Evolutionary conservation across 2,888 invertebrate species (phyloP).

Genomic region (Endotricha flammealis): DNA sequence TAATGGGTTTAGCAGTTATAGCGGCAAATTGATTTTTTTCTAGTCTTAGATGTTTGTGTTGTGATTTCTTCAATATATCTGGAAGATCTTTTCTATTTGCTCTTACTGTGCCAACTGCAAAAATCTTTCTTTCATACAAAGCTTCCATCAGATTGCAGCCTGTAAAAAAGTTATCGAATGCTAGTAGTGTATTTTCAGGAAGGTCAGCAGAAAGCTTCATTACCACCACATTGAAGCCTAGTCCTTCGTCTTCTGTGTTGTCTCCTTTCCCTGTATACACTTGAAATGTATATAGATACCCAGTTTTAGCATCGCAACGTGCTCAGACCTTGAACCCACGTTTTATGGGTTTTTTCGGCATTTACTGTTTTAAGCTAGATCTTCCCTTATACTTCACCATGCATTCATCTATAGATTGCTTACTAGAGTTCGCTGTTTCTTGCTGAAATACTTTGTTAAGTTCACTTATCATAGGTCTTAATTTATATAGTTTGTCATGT

Average conservation of each 20-base stretch:
- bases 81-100: constrained; percentile 27
- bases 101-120: constrained; percentile 30
- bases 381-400: constrained; percentile 33
- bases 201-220: constrained; percentile 21
- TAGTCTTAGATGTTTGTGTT: constrained; percentile 23
- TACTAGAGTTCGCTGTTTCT: constrained; percentile 17
- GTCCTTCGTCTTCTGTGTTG: constrained; percentile 19
- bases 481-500: constrained; percentile 26
- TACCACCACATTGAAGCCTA: constrained; percentile 24
- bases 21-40: constrained; percentile 29
- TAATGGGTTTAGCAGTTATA: constrained; percentile 26
- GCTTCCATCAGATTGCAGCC: constrained; percentile 23
- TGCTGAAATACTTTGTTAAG: constrained; percentile 22
- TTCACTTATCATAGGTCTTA: constrained; percentile 22
- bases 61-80: constrained; percentile 24
- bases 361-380: constrained; percentile 25
- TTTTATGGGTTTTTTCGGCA: constrained; percentile 22
- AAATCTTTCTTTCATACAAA: constrained; percentile 24
- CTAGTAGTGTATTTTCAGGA: constrained; percentile 25
- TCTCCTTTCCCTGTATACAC: constrained; percentile 23
- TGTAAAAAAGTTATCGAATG: constrained; percentile 35
- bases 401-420: constrained; percentile 25
- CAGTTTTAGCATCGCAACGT: constrained; percentile 1
- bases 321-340: constrained; percentile 1
- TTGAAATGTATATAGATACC: background rate